Base-by-base conservation (phyloP, 1,140 invertebrate species). In the Drosophila pallidifrons region DNA sequence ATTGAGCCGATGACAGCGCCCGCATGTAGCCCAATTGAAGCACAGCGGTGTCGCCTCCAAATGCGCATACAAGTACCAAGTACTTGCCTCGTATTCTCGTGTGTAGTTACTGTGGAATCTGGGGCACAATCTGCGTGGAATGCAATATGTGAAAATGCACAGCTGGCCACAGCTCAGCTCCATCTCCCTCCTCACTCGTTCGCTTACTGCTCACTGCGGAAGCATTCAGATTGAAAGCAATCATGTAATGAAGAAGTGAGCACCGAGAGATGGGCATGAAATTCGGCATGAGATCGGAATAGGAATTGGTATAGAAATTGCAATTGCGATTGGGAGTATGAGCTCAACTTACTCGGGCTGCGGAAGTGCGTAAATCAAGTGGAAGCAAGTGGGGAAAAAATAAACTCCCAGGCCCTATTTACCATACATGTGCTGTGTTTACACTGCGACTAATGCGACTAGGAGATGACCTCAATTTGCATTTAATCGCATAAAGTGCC, bases 281-380 rank as follows among this genome's bases (percentile, higher is more conserved):
- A 43, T 43, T 43, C 7, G 41, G 41, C n/a, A 13, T 43, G 35
- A 38, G 7, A 38, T 38, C 35, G 11, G 64, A 16, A 0, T 45
- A 20, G 61, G 38, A 13, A 57, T 57, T 13, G 54, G 10, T 25
- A 25, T 25, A 25, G 8, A 35, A 43, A 41, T 15, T 13, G 51
- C 11, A 15, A 58, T 58, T 20, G 25, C 2, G 51, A 46, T 25
- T 25, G 69, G 61, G 45, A 51, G 43, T 10, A 25, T 46, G 61
- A 68, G 63, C 59, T 35, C 3, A 7, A 20, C 15, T 71, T 25
- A 25, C 20, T 25, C 20, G 49, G 51, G 38, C 60, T 79, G 85
- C 83, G 83, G 80, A 88, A 88, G 77, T 81, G 83, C 85, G 80
- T 88, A 89, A 88, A 88, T 88, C 83, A 89, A 83, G 88, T 83